phyloP scores from a whole-genome alignment of 2,113 vertebrate species.

The Macroglossus sobrinus region DNA sequence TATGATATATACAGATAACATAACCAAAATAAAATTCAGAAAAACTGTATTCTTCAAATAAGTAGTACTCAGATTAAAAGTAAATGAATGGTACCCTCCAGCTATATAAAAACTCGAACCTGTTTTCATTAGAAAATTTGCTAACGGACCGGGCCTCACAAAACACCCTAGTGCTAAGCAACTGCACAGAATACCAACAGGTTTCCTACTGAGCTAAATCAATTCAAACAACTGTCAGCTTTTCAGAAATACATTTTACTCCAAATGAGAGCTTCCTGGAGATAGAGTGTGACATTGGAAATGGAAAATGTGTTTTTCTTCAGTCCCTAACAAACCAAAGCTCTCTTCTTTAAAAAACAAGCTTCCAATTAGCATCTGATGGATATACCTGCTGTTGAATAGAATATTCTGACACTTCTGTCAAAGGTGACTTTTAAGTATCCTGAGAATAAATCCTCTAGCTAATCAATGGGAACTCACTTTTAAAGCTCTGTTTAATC shows the following conservation, averaged over 20 bases:
- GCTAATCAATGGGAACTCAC: slow-evolving; percentile 34
- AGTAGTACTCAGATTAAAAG: background rate
- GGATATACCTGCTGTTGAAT: background rate
- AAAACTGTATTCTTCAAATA: background rate
- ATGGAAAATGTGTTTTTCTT: slow-evolving; percentile 2
- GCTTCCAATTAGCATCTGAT: background rate
- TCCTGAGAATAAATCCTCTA: slow-evolving; percentile 4
- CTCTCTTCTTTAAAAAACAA: slow-evolving; percentile 18
- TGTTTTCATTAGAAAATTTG: background rate
- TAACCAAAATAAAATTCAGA: background rate
- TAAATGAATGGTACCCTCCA: background rate
- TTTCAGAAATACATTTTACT: slow-evolving; percentile 11
- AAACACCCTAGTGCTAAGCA: background rate
- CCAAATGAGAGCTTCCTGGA: background rate
- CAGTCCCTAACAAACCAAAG: background rate
- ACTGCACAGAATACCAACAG: background rate
- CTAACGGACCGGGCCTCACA: background rate
- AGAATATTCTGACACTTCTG: slow-evolving; percentile 14
- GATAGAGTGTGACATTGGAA: background rate
- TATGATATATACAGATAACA: background rate
- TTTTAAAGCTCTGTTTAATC: slow-evolving; percentile 46
- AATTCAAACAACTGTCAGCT: slow-evolving; percentile 11
- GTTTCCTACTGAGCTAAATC: background rate
- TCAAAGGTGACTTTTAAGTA: slow-evolving; percentile 33
- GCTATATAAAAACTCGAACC: background rate